phyloP scores from a whole-genome alignment of 2,888 invertebrate species.

The Imbricaverruca yamaguchii region DNA sequence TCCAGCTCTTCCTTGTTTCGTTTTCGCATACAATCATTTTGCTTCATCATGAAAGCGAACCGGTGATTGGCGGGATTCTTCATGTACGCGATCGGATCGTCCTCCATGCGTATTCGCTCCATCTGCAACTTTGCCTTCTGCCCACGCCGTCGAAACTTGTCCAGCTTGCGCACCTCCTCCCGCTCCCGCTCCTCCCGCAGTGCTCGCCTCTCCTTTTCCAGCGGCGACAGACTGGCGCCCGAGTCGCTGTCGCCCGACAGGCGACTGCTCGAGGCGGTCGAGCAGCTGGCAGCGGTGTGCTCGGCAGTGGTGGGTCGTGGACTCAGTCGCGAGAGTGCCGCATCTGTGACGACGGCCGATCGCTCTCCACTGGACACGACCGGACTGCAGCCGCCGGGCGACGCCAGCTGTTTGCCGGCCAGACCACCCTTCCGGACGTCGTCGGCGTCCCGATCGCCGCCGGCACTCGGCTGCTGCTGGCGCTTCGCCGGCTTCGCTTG shows the following conservation, averaged over 20 bases:
- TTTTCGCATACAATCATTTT: neutral
- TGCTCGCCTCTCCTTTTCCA: neutral
- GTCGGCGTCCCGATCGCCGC: too few relatives aligned
- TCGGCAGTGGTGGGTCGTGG: too few relatives aligned
- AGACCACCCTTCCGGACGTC: too few relatives aligned
- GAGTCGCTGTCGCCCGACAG: neutral
- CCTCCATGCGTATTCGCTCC: neutral
- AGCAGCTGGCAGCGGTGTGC: too few relatives aligned
- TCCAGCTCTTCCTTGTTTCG: neutral
- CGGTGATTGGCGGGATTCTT: neutral
- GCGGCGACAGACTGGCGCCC: neutral
- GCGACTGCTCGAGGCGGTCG: neutral
- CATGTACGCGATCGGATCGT: conserved; percentile 16
- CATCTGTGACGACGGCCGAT: too few relatives aligned
- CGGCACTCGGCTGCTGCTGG: too few relatives aligned
- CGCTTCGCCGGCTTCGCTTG: neutral
- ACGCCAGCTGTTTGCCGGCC: too few relatives aligned
- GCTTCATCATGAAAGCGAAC: conserved; percentile 11
- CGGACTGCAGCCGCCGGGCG: too few relatives aligned
- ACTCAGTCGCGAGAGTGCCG: too few relatives aligned
- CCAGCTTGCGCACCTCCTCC: neutral
- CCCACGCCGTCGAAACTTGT: neutral
- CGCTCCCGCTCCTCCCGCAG: neutral
- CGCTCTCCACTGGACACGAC: too few relatives aligned
- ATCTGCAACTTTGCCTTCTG: neutral